Evolutionary conservation across 2,113 vertebrate genomes (phyloP).

Genomic region (Corythaixoides concolor): DNA sequence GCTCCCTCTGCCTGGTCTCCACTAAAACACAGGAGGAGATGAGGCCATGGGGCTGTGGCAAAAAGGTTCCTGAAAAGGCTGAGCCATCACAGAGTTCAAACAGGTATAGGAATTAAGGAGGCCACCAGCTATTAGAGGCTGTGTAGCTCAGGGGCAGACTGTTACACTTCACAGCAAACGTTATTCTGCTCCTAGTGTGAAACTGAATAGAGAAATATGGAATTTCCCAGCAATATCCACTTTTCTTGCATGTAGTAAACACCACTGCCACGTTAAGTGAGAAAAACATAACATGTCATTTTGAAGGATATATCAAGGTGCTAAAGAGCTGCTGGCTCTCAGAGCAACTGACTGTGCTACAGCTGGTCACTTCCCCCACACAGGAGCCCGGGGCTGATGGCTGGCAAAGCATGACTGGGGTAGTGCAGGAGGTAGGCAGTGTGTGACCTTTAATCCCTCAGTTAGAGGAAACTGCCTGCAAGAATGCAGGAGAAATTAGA

Average conservation of each 20-base stretch:
- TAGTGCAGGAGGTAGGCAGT: not conserved
- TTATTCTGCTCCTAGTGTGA: not conserved
- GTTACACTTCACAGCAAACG: not conserved
- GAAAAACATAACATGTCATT: not conserved
- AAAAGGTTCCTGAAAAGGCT: not conserved
- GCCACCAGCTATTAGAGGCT: not conserved
- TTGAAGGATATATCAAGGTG: not conserved
- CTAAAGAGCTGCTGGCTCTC: not conserved
- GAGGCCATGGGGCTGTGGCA: not conserved
- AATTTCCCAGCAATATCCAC: not conserved
- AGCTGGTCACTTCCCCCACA: not conserved
- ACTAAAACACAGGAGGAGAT: not conserved
- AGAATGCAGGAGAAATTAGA: conserved; percentile 39
- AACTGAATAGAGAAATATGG: not conserved
- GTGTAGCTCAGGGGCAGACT: not conserved
- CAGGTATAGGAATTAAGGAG: not conserved
- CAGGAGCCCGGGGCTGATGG: rapidly evolving
- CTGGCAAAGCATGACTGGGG: not conserved
- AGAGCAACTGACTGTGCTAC: not conserved
- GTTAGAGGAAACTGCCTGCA: conserved; percentile 20
- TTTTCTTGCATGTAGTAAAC: not conserved
- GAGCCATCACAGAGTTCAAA: not conserved
- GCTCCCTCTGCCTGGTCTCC: not conserved
- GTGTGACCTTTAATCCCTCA: not conserved
- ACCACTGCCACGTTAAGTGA: not conserved